phyloP scores from a whole-genome alignment of 2,888 invertebrate genomes.

The Scaptomyza parva region DNA sequence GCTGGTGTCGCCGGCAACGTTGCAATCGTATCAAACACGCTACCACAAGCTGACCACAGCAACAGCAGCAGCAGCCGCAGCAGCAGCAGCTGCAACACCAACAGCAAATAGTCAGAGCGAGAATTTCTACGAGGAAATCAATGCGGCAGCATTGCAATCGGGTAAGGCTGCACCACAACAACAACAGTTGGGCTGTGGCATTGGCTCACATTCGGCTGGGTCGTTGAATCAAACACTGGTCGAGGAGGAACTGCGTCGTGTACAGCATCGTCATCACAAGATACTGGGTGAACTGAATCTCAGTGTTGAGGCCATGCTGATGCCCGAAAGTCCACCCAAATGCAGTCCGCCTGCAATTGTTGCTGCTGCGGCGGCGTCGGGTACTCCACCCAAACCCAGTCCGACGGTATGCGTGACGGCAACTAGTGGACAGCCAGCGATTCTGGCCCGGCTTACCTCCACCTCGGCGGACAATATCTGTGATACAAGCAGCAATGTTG shows the following conservation, averaged over 20 bases:
- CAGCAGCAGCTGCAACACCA: background rate
- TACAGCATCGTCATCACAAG: constrained; percentile 92
- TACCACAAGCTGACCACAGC: constrained; percentile 86
- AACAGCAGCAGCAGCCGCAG: background rate
- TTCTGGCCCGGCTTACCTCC: constrained; percentile 63
- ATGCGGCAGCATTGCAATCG: constrained; percentile 69
- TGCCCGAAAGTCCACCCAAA: constrained; percentile 89
- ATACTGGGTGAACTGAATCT: constrained; percentile 94
- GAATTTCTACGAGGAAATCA: constrained; percentile 82
- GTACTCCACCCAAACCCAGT: constrained; percentile 43
- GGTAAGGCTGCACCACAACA: constrained; percentile 7
- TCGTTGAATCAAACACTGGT: constrained; percentile 90
- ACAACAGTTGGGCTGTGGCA: constrained; percentile 52
- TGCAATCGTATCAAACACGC: constrained; percentile 90
- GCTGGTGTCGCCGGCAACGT: constrained; percentile 80
- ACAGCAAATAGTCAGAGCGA: constrained; percentile 47
- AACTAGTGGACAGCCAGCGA: constrained; percentile 75
- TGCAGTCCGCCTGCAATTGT: constrained; percentile 85
- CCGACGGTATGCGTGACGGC: constrained; percentile 80
- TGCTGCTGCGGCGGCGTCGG: background rate
- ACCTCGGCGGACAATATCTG: constrained; percentile 87
- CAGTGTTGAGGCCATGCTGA: constrained; percentile 95
- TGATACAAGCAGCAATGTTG: constrained; percentile 85
- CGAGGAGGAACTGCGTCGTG: constrained; percentile 93
- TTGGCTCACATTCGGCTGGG: constrained; percentile 87